A percentile compares a stretch with the other conserved stretches of the same genome.
Conservation (phyloP, 1,140 invertebrate species). For the Lerema accius region DNA sequence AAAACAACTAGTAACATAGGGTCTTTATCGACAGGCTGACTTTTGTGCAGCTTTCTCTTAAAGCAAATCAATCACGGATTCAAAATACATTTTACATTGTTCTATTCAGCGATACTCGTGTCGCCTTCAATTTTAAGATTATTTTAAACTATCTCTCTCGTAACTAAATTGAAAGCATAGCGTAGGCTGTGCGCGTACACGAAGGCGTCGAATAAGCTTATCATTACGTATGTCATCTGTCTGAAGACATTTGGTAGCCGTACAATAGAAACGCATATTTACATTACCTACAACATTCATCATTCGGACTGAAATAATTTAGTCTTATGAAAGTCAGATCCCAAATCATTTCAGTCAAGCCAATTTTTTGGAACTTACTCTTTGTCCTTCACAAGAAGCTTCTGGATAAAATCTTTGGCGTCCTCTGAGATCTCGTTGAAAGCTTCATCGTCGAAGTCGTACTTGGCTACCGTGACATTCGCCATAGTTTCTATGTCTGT, state of each 20-base stretch:
- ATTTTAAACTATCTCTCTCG: background rate
- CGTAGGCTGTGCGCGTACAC: constrained; percentile 14
- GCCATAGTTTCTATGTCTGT: constrained; percentile 98
- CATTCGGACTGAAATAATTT: constrained; percentile 17
- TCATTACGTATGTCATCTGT: constrained; percentile 11
- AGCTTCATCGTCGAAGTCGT: constrained; percentile 97
- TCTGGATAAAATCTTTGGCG: constrained; percentile 96
- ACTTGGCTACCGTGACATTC: constrained; percentile 97
- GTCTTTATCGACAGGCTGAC: constrained; percentile 76
- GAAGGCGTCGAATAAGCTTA: constrained; percentile 9
- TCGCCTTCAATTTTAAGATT: background rate
- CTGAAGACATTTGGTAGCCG: constrained; percentile 7
- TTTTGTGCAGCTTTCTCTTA: constrained; percentile 54
- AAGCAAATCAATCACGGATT: constrained; percentile 20
- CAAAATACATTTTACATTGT: constrained; percentile 14
- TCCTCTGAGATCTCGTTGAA: constrained; percentile 96
- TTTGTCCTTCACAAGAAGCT: constrained; percentile 94
- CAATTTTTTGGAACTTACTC: constrained; percentile 86
- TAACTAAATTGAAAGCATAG: constrained; percentile 20
- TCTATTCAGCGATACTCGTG: constrained; percentile 6
- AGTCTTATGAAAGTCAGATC: background rate
- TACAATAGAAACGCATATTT: constrained; percentile 18
- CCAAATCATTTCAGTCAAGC: constrained; percentile 18
- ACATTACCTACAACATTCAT: constrained; percentile 26
- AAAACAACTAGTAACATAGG: constrained; percentile 67